phyloP scores from a whole-genome alignment of 2,888 invertebrate species.

The Ormyrus thymus region DNA sequence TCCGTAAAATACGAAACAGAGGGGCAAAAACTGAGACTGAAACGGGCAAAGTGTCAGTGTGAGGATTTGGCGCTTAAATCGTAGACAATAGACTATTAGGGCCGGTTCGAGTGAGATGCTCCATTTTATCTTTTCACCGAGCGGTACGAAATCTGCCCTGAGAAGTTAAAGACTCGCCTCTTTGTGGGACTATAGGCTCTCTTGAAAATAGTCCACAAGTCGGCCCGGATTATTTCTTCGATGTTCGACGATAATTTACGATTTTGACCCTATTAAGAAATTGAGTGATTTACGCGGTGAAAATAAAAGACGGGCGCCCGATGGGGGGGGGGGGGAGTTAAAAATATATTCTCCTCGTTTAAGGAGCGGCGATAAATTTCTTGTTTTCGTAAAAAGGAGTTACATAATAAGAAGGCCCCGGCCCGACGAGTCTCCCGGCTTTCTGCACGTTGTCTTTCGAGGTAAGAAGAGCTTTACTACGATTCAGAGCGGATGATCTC shows the following conservation, averaged over 20 bases:
- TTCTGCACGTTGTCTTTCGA: conserved; percentile 17
- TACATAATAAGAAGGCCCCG: conserved; percentile 22
- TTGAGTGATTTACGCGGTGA: too few species aligned
- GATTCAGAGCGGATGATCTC: conserved; percentile 63
- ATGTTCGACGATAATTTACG: too few species aligned
- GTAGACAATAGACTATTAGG: conserved; percentile 55
- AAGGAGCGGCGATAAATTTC: background rate
- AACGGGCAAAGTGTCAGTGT: background rate
- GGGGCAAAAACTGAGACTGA: background rate
- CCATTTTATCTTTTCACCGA: conserved; percentile 32
- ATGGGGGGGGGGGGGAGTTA: too few species aligned
- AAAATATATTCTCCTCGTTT: too few species aligned
- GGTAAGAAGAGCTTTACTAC: conserved; percentile 40
- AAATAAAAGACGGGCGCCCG: too few species aligned
- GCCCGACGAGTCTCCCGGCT: background rate
- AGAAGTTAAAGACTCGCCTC: conserved; percentile 31
- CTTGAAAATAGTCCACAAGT: conserved; percentile 9
- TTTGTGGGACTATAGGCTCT: background rate
- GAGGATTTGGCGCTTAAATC: conserved; percentile 43
- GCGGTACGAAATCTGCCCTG: conserved; percentile 25
- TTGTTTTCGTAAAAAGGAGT: conserved; percentile 23
- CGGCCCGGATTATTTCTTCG: too few species aligned
- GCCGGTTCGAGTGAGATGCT: conserved; percentile 36
- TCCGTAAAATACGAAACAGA: too few species aligned
- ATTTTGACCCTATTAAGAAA: too few species aligned